A percentile compares a stretch with the other conserved stretches of the same genome.
Evolutionary conservation across 2,113 vertebrate species (phyloP).

Genomic region (Psammodynastes pulverulentus): DNA sequence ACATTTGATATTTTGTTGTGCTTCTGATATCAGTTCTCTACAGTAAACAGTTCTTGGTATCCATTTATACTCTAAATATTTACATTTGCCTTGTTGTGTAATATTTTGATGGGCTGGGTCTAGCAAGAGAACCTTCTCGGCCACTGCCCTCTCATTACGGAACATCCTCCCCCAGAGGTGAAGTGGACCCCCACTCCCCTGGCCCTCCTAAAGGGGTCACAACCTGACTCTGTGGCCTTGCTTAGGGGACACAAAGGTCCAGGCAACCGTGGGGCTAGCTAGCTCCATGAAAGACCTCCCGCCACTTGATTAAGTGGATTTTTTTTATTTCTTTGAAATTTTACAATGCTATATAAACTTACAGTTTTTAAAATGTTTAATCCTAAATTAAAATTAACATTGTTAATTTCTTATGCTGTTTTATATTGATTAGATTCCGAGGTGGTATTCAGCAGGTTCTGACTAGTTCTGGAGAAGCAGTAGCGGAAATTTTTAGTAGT

Average conservation of each 20-base stretch:
- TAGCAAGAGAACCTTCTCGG: neutral
- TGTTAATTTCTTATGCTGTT: no score
- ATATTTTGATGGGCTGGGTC: neutral
- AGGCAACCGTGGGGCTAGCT: no score
- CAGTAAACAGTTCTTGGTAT: neutral
- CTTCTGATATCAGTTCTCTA: neutral
- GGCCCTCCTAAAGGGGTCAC: neutral
- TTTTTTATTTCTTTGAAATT: neutral
- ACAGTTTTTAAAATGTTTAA: neutral
- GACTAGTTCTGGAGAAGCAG: no score
- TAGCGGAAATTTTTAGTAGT: no score
- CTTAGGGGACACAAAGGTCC: neutral
- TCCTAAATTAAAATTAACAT: no score
- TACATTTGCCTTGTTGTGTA: neutral
- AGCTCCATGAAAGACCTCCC: neutral
- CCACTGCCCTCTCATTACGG: neutral
- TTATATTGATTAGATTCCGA: no score
- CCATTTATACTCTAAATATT: neutral
- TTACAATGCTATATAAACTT: neutral
- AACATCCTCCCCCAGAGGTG: neutral
- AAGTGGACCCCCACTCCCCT: neutral
- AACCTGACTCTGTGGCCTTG: neutral
- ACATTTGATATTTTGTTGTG: neutral
- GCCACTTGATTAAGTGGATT: neutral
- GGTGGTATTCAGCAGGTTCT: no score